phyloP scores from a whole-genome alignment of 1,140 invertebrate species.

The Calephelis nemesis region DNA sequence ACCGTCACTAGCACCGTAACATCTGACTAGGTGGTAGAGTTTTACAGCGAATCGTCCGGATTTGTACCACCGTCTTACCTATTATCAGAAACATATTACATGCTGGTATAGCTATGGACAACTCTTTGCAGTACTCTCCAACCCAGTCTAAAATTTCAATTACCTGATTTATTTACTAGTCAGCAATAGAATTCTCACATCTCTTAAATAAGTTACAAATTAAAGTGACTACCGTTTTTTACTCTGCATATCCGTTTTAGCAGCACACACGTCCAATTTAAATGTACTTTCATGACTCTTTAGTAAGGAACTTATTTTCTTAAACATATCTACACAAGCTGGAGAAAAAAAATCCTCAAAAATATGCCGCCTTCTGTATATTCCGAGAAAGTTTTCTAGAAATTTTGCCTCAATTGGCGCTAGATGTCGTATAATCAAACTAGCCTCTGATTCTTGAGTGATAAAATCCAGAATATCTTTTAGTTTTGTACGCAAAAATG shows the following conservation, averaged over 20 bases:
- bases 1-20: no score
- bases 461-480: constrained; percentile 5
- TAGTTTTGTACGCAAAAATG: constrained; percentile 3
- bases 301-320: background rate
- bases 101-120: no score
- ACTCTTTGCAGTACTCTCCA: no score
- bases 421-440: background rate
- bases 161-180: no score
- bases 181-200: no score
- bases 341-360: constrained; percentile 1
- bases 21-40: no score
- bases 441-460: constrained; percentile 2
- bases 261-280: constrained; percentile 4
- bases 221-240: constrained; percentile 1
- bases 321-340: constrained; percentile 8
- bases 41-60: no score
- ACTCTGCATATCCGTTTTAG: background rate
- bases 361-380: background rate
- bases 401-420: constrained; percentile 2
- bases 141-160: no score
- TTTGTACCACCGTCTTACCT: no score
- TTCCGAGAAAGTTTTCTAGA: background rate
- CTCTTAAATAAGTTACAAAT: no score
- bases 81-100: no score
- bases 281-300: background rate